Percentiles rank a stretch among this genome's conserved stretches.
Evolutionary conservation across 2,888 invertebrate species (phyloP).

Genomic region (Callinectes sapidus): DNA sequence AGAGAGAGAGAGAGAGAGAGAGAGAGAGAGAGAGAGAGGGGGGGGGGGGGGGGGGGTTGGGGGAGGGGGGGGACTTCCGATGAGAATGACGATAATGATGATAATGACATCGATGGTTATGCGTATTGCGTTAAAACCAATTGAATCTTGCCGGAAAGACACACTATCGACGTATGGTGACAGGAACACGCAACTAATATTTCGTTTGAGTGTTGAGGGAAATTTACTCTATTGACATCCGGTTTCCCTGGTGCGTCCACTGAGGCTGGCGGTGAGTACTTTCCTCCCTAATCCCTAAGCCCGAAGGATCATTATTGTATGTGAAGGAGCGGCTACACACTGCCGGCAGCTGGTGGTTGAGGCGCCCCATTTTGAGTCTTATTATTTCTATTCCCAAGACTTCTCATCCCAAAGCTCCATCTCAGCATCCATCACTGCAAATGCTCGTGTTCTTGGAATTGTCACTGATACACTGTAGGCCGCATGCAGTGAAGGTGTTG

Average conservation of each 20-base stretch:
- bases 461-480: slow-evolving; percentile 23
- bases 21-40: slow-evolving; percentile 19
- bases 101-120: background rate
- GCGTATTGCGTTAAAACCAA: background rate
- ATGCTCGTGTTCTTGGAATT: slow-evolving; percentile 13
- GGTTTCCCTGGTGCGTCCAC: slow-evolving; percentile 14
- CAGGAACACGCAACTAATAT: slow-evolving; percentile 46
- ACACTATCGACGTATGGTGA: background rate
- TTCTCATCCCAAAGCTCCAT: background rate
- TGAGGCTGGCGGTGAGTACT: background rate
- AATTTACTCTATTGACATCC: slow-evolving; percentile 59
- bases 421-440: background rate
- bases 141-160: background rate
- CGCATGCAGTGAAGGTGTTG: background rate
- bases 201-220: slow-evolving; percentile 40
- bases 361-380: slow-evolving; percentile 27
- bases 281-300: background rate
- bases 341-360: slow-evolving; percentile 31
- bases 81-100: background rate
- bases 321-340: background rate
- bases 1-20: background rate
- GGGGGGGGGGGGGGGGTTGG: background rate
- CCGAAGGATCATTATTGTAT: slow-evolving; percentile 1
- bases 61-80: background rate
- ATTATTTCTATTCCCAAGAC: background rate